A percentile compares a stretch with the other conserved stretches of the same genome.
These are phyloP conservation scores for Leptinotarsa texana DNA, from an alignment of 1,140 invertebrate genomes.

Conservation along the genomic window DNA sequence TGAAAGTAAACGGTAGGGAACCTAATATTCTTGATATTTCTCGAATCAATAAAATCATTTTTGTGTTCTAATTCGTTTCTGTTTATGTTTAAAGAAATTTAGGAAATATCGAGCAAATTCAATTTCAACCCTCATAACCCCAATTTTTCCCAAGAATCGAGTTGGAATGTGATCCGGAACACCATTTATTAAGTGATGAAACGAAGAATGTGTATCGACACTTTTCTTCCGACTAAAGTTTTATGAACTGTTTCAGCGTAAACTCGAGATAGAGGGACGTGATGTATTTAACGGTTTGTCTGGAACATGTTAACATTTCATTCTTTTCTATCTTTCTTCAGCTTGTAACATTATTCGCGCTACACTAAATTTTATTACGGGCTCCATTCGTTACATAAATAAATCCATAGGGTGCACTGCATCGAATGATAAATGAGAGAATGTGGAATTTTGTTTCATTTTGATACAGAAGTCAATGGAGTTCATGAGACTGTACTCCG, in stretches of 20 bases:
- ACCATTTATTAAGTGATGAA: constrained; percentile 6
- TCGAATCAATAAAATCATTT: no score
- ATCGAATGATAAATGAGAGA: background rate
- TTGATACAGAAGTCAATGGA: no score
- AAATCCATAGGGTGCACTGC: background rate
- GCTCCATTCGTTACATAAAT: constrained; percentile 5
- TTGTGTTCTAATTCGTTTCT: no score
- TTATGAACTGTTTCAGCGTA: constrained; percentile 8
- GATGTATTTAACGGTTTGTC: constrained; percentile 2
- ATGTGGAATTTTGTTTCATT: background rate
- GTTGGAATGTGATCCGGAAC: constrained; percentile 4
- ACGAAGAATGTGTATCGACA: background rate
- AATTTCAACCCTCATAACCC: background rate
- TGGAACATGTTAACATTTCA: constrained; percentile 6
- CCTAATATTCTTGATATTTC: no score
- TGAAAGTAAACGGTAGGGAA: no score
- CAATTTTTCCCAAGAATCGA: background rate
- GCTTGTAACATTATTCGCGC: constrained; percentile 7
- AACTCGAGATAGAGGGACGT: constrained; percentile 7
- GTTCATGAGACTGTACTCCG: no score
- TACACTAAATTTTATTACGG: constrained; percentile 3
- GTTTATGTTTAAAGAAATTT: no score
- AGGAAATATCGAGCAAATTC: background rate
- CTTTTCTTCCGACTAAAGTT: background rate
- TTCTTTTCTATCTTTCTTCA: background rate